Evolutionary conservation across 2,113 vertebrate genomes (phyloP).

Genomic region (Xyrauchen texanus): DNA sequence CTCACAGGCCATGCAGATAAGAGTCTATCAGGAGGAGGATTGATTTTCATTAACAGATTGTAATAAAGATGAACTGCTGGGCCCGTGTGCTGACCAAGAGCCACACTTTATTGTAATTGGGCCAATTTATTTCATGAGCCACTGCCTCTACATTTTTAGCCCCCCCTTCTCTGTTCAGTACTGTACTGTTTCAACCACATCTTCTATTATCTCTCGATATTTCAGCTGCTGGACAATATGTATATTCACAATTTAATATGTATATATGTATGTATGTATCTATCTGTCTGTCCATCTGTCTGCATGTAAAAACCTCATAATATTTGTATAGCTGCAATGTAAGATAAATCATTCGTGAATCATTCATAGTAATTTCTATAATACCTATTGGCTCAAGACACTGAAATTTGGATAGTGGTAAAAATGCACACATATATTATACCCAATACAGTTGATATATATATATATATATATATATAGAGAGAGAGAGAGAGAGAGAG

Average conservation of each 20-base stretch:
- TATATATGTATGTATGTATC: too few species aligned
- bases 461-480: too few species aligned
- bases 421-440: too few species aligned
- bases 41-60: constrained; percentile 86
- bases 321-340: too few species aligned
- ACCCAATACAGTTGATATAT: too few species aligned
- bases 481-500: too few species aligned
- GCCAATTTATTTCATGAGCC: constrained; percentile 81
- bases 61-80: constrained; percentile 85
- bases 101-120: constrained; percentile 84
- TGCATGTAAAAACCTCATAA: too few species aligned
- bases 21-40: constrained; percentile 85
- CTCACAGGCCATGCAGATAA: constrained; percentile 79
- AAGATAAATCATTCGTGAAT: too few species aligned
- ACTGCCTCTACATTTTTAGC: constrained; percentile 62
- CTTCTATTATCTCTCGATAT: constrained; percentile 36
- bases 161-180: constrained; percentile 16
- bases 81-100: constrained; percentile 77
- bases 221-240: constrained; percentile 43
- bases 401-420: too few species aligned
- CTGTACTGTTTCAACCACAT: constrained; percentile 50
- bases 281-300: too few species aligned
- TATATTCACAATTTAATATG: not conserved
- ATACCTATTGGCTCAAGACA: too few species aligned
- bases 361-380: too few species aligned